These are phyloP conservation scores for Brienomyrus longianalis DNA, from an alignment of 2,113 vertebrate species.

Conservation along the genomic window DNA sequence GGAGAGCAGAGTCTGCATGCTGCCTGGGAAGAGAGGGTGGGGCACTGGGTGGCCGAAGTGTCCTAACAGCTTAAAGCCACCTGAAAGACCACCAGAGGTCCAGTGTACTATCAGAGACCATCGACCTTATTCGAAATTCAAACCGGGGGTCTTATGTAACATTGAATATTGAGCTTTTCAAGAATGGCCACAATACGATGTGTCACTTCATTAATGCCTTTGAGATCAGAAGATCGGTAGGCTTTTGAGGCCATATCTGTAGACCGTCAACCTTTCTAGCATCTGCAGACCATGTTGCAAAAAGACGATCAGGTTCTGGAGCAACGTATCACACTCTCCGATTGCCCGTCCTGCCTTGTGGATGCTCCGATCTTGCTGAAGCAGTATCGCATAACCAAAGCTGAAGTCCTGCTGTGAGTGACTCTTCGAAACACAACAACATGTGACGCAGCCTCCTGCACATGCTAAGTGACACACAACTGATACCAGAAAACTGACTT, in stretches of 20 bases:
- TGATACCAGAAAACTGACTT: background rate
- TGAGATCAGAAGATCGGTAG: background rate
- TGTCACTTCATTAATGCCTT: background rate
- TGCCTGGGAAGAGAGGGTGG: background rate
- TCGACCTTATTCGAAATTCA: background rate
- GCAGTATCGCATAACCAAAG: background rate
- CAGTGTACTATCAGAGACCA: background rate
- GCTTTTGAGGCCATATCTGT: background rate
- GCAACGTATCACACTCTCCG: background rate
- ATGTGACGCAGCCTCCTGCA: background rate
- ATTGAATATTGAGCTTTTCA: background rate
- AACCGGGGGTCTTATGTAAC: background rate
- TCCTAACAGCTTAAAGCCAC: background rate
- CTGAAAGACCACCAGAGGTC: background rate
- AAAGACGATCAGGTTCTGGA: background rate
- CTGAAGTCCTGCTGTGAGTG: background rate
- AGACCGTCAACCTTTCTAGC: background rate
- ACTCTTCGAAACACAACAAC: background rate
- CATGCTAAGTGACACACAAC: background rate
- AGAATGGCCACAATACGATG: background rate
- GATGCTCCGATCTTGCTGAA: background rate
- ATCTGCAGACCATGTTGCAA: background rate
- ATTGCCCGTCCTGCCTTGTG: background rate
- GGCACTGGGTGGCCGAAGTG: background rate
- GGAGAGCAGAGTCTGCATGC: slow-evolving; percentile 40